Evolutionary conservation across 1,140 invertebrate genomes (phyloP), one percentile per base, ranked within the genome.

Genomic region (roundworm (Caenorhabditis elegans)): DNA sequence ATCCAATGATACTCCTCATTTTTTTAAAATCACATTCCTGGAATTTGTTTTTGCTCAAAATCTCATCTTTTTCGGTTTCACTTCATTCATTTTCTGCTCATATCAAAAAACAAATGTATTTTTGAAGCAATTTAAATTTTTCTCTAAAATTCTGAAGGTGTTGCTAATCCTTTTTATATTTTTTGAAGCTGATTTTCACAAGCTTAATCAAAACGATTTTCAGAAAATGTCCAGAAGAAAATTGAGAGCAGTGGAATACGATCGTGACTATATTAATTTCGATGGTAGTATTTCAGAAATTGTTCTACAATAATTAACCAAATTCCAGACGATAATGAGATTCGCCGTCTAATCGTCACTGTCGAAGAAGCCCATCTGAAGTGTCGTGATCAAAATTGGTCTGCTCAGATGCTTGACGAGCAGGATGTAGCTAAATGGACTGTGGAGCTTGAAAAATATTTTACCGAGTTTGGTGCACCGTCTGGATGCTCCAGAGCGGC

Each of bases 201-300:
- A n/a, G n/a, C n/a, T n/a, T n/a, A n/a, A n/a, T n/a, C n/a, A n/a
- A n/a, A n/a, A n/a, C n/a, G n/a, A n/a, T n/a, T 39, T 76, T 76
- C 8, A 49, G 34, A 19, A 48, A 11, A 77, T 77, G 76, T 36
- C 26, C 34, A 10, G 46, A 19, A 24, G 76, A 53, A 77, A 77
- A 46, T 49, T 77, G 76, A 43, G 46, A 49, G 46, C 31, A 11
- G 76, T 77, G 26, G 76, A 53, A 1, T 77, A 77, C 46, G 76
- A 77, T 49, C 46, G 76, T 28, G 76, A 77, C 36, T 77, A 48
- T 77, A 17, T 77, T 13, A 53, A 77, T 49, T 77, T 77, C n/a
- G 76, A 77, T 51, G 76, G 76, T 77, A 53, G 48, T 0, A 11
- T 11, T 28, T 43, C 24, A 10, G 8, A 48, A 34, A n/a, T n/a